Base-by-base conservation (phyloP, 2,888 invertebrate species). In the Drosophila multiciliata region DNA sequence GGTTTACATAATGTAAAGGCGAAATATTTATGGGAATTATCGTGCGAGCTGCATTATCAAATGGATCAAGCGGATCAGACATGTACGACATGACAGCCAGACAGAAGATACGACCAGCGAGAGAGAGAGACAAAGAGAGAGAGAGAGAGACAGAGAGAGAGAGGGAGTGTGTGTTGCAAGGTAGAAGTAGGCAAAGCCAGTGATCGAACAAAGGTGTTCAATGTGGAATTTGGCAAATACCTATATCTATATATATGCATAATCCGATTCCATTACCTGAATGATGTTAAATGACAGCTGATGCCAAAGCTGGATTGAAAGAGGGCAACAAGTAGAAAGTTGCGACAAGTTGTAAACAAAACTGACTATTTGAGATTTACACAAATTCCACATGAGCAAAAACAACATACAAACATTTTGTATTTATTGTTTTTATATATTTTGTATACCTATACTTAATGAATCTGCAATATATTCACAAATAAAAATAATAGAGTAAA, bases 1-100 rank as follows among this genome's bases (percentile, higher is more conserved):
- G 36, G 61, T 71, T 83, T 84, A 84, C 81, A 85, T 84, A 84
- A 85, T 81, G 81, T 59, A 71, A 67, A 64, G 73, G 73, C 68
- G 53, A 76, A 76, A 81, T 85, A 81, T 84, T 87, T 85, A 85
- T 84, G 87, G 76, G 83, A 82, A 74, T 81, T 85, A 73, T 55
- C 36, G 70, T 79, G 83, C 68, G 78, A 53, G 73, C 59, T 82
- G 87, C 87, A 84, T 82, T 73, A 80, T 74, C 76, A 83, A 79
- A 77, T 79, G 78, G 72, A 78, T 68, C 71, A 71, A 52, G 61
- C 53, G 60, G 53, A 70, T 77, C 48, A 59, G 36, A 2, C 26
- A 67, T 29, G 54, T 54, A 29, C 45, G 26, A 48, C 29, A 64
- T 78, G 73, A 73, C 73, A 81, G 63, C 17, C 45, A 70, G 58